Percentiles rank a stretch among this genome's conserved stretches.
Evolutionary conservation across 2,888 invertebrate genomes (phyloP).

Genomic region (Clusia tigrina): DNA sequence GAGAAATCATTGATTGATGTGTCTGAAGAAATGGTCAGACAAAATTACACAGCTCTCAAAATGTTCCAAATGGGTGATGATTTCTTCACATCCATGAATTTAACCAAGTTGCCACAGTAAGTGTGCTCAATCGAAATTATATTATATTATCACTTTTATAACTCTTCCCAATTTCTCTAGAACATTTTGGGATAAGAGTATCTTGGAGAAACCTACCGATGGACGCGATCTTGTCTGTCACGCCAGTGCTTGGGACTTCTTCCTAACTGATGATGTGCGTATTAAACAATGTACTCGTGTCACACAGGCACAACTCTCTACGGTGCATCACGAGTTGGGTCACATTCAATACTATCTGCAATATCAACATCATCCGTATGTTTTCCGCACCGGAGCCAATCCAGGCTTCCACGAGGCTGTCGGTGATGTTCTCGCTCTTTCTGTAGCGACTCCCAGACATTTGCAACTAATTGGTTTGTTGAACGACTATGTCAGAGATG

Average conservation of each 20-base stretch:
- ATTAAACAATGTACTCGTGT: conserved; percentile 89
- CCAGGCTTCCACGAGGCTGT: conserved; percentile 95
- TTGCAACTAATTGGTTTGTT: conserved; percentile 83
- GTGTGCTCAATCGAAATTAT: conserved; percentile 29
- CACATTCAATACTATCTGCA: conserved; percentile 89
- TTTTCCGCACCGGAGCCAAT: conserved; percentile 91
- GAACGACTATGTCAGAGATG: conserved; percentile 80
- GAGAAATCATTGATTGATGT: conserved; percentile 85
- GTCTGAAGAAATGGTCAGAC: conserved; percentile 80
- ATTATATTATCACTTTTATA: background rate
- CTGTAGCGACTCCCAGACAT: conserved; percentile 85
- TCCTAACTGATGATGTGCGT: conserved; percentile 83
- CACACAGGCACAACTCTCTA: conserved; percentile 84
- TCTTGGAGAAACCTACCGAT: conserved; percentile 81
- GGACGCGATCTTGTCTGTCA: conserved; percentile 83
- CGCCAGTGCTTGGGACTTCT: conserved; percentile 94
- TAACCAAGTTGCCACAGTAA: conserved; percentile 78
- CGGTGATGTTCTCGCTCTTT: conserved; percentile 87
- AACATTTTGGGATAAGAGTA: conserved; percentile 84
- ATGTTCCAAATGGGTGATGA: conserved; percentile 90
- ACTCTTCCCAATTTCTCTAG: no score
- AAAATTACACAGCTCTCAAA: conserved; percentile 84
- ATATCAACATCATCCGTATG: conserved; percentile 82
- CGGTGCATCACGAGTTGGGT: conserved; percentile 91
- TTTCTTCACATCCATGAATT: conserved; percentile 88